Evolutionary conservation across 2,888 invertebrate species (phyloP), one percentile per base, ranked within the genome.

Genomic region (Fragum whitleyi): DNA sequence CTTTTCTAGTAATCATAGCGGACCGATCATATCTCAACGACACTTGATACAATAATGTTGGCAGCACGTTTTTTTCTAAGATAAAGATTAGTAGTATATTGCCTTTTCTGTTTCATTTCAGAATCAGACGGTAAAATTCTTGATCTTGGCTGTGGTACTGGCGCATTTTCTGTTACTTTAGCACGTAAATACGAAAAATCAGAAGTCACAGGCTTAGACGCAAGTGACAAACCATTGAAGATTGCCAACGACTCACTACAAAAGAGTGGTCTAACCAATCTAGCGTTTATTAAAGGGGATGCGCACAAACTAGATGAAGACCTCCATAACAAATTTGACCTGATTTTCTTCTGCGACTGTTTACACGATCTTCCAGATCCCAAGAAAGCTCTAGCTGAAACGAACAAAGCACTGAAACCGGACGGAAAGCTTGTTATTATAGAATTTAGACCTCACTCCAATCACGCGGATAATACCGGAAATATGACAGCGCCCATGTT

Each of bases 291-390:
- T 11, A 11, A 32, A 29, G 79, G 77, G 14, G 81, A 85, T 65
- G 81, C 77, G 1, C 77, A 77, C 32, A 71, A 79, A 28, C 29
- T 85, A 21, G 68, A 74, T 14, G 69, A 79, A 0, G 51, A 72
- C 2, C 74, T 51, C 68, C 65, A 39, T 2, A 57, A 59, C 21
- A 53, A 59, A 6, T 85, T 74, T 74, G 81, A 81, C 57, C 69
- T 73, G 57, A 74, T 77, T 14, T 72, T 77, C 23, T 47, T 79
- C 16, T 77, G 71, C 29, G 79, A 85, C 47, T 70, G 65, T 11
- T 42, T 85, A 1, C 85, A 85, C 29, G 85, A 85, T 55, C 65
- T 85, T 21, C 81, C 85, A 7, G 57, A 79, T 29, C 85, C 85
- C 23, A 57, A 76, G 16, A 74, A 65, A 65, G 81, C 81, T n/a